These are phyloP conservation scores for Microcebus lehilahytsara DNA, from an alignment of 2,113 vertebrate genomes.

Conservation along the genomic window DNA sequence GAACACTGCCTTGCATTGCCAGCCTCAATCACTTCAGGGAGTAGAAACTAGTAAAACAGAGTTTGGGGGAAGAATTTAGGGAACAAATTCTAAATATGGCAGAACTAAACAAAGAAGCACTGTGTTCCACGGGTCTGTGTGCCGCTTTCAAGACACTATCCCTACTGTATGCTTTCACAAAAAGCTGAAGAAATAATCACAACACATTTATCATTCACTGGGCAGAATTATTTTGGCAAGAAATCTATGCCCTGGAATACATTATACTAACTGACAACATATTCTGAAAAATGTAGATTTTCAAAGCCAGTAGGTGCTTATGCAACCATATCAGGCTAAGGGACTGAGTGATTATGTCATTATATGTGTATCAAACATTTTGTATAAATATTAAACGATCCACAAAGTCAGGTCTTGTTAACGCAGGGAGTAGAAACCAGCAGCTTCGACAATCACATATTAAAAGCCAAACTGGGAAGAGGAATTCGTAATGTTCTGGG, in stretches of 20 bases:
- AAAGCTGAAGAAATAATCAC: constrained; percentile 71
- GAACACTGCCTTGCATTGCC: neutral
- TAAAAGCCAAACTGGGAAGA: neutral
- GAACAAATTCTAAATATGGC: constrained; percentile 56
- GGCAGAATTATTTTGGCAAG: constrained; percentile 77
- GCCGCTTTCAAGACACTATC: constrained; percentile 54
- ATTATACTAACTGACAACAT: constrained; percentile 55
- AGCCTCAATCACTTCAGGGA: neutral
- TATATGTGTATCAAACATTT: constrained; percentile 49
- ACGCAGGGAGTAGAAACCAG: neutral
- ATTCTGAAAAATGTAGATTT: constrained; percentile 53
- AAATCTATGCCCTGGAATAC: constrained; percentile 65
- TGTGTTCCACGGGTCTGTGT: constrained; percentile 43
- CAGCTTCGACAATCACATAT: neutral
- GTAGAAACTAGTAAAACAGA: neutral
- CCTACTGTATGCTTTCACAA: constrained; percentile 66
- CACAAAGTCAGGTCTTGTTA: constrained; percentile 23
- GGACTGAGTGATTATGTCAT: constrained; percentile 1
- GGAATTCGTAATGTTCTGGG: constrained; percentile 42
- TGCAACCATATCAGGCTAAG: neutral
- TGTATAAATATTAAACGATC: constrained; percentile 44
- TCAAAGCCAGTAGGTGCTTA: neutral
- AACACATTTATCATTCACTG: constrained; percentile 67
- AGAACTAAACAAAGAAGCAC: constrained; percentile 62
- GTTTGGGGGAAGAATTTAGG: constrained; percentile 33